These are phyloP conservation scores for Argyrosomus japonicus DNA, from an alignment of 2,113 vertebrate species.

Conservation along the genomic window DNA sequence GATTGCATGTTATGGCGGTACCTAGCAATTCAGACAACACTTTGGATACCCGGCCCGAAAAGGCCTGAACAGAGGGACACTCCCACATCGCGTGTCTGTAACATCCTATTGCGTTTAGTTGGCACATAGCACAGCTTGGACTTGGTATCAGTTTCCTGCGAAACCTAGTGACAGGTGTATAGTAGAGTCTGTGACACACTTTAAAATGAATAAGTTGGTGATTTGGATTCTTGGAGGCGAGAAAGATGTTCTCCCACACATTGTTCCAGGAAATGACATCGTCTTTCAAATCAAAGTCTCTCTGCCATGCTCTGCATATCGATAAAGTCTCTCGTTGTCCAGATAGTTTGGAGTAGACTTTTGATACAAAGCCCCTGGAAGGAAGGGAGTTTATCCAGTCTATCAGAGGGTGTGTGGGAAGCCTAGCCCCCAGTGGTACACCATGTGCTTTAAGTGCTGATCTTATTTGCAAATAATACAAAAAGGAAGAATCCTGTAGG, in stretches of 20 bases:
- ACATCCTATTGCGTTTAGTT: too few relatives aligned
- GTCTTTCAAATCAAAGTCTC: background rate
- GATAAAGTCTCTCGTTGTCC: background rate
- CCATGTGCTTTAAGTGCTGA: background rate
- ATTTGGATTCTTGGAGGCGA: too few relatives aligned
- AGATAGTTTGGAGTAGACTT: background rate
- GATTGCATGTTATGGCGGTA: too few relatives aligned
- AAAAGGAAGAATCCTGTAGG: background rate
- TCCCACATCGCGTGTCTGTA: too few relatives aligned
- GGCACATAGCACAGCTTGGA: too few relatives aligned
- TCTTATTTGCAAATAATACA: constrained; percentile 11
- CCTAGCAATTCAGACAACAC: too few relatives aligned
- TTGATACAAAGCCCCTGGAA: background rate
- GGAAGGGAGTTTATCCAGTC: background rate
- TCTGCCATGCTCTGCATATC: background rate
- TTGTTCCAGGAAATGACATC: background rate
- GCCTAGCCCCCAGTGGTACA: background rate
- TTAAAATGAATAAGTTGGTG: background rate
- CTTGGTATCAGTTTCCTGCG: too few relatives aligned
- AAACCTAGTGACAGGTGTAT: too few relatives aligned
- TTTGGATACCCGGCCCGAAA: too few relatives aligned
- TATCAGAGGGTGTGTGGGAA: background rate
- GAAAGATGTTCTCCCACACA: background rate
- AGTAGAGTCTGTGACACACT: too few relatives aligned
- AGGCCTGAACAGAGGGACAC: too few relatives aligned